Base-by-base conservation (phyloP, 2,888 invertebrate species). In the Drosophila peninsularis region DNA sequence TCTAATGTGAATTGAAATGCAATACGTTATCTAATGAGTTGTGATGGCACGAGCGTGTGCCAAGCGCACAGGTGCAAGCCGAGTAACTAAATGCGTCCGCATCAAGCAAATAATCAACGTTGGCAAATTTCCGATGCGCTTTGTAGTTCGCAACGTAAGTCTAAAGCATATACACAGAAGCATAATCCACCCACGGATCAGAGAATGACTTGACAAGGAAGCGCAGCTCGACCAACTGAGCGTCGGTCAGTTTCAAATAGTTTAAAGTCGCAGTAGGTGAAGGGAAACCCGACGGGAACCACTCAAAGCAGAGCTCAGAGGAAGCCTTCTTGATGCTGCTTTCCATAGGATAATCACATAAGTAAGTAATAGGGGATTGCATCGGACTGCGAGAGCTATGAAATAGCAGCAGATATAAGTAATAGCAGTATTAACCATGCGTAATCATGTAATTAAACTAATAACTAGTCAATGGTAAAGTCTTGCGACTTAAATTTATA, bases 1-100 rank as follows among this genome's bases (percentile, higher is more conserved):
- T 64, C 80, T 78, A 78, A 82, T 82, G 77, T 45, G 74, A 65
- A 85, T 62, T 66, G 80, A 66, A 69, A 79, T 82, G 70, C 74
- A 60, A 63, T 82, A 74, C 72, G 66, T 68, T 70, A 71, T 67
- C 80, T 54, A 80, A 67, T 76, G 76, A 73, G 56, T 65, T 60
- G 75, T 58, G 64, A 47, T 21, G 63, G 39, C 42, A 21, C 47
- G 42, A 57, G 47, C 60, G 49, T 62, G 52, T 19, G 62, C 44
- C 0, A 7, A 11, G 24, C n/a, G 30, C 50, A 39, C 55, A 52
- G 52, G 37, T 52, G 2, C 11, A 39, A 44, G 10, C 47, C 36
- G 24, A 24, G 39, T 9, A 44, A 42, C 52, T 41, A 9, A 13
- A 49, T 36, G 39, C 54, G 27, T 10, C 7, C 44, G 56, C n/a